These are phyloP conservation scores for Acanthosepion lycidas DNA, from an alignment of 2,888 invertebrate genomes.

Conservation along the genomic window DNA sequence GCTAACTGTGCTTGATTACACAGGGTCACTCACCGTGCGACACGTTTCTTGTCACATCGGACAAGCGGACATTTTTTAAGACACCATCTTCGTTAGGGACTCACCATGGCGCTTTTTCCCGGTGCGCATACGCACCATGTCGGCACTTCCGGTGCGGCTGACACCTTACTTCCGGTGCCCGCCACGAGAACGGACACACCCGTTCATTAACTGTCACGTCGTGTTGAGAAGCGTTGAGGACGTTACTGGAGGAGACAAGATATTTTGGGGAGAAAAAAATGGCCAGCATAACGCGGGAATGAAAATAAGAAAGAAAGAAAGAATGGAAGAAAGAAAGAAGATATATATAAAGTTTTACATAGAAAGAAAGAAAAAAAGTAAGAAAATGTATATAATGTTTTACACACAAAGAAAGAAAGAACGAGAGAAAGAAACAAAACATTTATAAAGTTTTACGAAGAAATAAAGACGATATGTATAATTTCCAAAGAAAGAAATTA, in stretches of 20 bases:
- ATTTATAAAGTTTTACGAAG: too few relatives aligned
- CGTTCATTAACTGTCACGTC: neutral
- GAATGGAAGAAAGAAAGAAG: neutral
- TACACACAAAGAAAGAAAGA: neutral
- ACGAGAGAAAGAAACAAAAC: neutral
- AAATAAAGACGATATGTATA: too few relatives aligned
- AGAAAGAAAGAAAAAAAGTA: neutral
- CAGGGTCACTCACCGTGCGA: too few relatives aligned
- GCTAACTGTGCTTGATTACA: too few relatives aligned
- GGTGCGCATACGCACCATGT: neutral
- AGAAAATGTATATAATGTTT: neutral
- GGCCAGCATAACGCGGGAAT: too few relatives aligned
- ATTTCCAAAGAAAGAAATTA: neutral
- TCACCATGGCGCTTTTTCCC: neutral
- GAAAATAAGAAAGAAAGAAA: neutral
- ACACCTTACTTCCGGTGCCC: neutral
- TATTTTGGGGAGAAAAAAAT: neutral
- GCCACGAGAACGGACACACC: too few relatives aligned
- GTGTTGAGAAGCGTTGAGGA: neutral
- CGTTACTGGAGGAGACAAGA: neutral
- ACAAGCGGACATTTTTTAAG: too few relatives aligned
- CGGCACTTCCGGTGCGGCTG: neutral
- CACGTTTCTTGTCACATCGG: too few relatives aligned
- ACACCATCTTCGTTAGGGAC: neutral
- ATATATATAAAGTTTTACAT: too few relatives aligned